A percentile compares a stretch with the other conserved stretches of the same genome.
phyloP scores from a whole-genome alignment of 2,888 invertebrate species.

The Tricholauxania praeusta region DNA sequence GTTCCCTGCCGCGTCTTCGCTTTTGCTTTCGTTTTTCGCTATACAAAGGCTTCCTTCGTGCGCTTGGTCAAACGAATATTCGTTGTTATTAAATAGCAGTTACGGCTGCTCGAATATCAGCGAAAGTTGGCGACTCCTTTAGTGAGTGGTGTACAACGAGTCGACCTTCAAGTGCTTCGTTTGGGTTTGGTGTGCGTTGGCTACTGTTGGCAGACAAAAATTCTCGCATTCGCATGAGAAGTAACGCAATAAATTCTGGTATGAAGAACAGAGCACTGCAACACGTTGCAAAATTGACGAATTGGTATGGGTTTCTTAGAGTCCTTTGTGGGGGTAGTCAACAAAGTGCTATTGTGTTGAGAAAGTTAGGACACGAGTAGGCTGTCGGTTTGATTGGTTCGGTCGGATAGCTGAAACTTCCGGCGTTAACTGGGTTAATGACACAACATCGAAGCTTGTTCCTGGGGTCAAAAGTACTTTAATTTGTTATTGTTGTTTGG shows the following conservation, averaged over 20 bases:
- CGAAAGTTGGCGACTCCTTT: neutral
- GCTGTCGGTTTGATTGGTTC: neutral
- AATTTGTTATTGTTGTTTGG: no score
- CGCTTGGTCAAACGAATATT: no score
- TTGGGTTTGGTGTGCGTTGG: neutral
- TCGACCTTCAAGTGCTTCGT: neutral
- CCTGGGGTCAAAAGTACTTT: no score
- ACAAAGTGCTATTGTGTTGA: no score
- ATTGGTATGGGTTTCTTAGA: no score
- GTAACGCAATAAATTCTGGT: neutral
- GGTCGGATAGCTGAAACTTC: neutral
- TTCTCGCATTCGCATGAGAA: neutral
- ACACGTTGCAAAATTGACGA: constrained; percentile 21
- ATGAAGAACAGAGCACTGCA: constrained; percentile 3
- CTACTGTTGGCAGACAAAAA: neutral
- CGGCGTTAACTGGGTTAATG: constrained; percentile 35
- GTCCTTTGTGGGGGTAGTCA: no score
- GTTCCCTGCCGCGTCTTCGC: no score
- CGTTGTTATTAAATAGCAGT: neutral
- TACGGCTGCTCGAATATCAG: neutral
- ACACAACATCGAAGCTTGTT: constrained; percentile 6
- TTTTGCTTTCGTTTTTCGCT: no score
- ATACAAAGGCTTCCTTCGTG: no score
- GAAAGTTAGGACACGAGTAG: no score
- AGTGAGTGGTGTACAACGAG: neutral